Conservation (phyloP, 2,113 vertebrate genomes). For the Tichodroma muraria region DNA sequence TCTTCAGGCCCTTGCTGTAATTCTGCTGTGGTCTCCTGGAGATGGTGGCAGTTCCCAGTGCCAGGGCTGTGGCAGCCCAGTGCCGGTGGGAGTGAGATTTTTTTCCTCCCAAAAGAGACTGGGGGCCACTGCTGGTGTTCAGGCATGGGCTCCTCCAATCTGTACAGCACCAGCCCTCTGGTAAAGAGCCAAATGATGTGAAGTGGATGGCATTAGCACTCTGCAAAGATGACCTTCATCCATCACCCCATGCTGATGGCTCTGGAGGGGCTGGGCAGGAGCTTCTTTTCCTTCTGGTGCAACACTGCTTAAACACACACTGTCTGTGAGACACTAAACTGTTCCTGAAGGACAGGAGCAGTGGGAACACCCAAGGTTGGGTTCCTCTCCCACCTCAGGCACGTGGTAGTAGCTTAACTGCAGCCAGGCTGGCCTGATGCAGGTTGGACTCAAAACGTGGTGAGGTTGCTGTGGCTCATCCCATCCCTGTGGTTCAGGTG, state of each 20-base stretch:
- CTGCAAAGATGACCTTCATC: constrained; percentile 37
- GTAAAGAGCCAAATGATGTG: constrained; percentile 56
- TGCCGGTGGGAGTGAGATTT: not conserved
- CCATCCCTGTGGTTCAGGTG: not conserved
- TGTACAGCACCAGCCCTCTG: not conserved
- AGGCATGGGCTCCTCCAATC: accelerated
- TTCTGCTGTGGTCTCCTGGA: not conserved
- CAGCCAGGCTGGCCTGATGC: not conserved
- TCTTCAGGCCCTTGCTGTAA: not conserved
- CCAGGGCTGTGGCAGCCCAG: not conserved
- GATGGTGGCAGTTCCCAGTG: not conserved
- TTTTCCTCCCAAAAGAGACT: not conserved
- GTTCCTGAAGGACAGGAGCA: not conserved
- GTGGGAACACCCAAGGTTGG: accelerated
- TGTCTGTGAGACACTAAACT: not conserved
- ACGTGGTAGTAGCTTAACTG: not conserved
- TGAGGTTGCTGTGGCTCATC: not conserved
- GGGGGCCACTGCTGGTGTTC: not conserved
- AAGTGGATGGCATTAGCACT: not conserved
- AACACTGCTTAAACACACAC: not conserved
- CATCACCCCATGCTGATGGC: constrained; percentile 55
- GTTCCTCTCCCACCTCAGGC: not conserved
- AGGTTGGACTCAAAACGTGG: not conserved
- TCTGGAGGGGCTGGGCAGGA: not conserved
- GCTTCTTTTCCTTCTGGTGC: not conserved